A percentile compares a stretch with the other conserved stretches of the same genome.
Conservation (phyloP, 1,140 invertebrate species). For the Idris sp. region DNA sequence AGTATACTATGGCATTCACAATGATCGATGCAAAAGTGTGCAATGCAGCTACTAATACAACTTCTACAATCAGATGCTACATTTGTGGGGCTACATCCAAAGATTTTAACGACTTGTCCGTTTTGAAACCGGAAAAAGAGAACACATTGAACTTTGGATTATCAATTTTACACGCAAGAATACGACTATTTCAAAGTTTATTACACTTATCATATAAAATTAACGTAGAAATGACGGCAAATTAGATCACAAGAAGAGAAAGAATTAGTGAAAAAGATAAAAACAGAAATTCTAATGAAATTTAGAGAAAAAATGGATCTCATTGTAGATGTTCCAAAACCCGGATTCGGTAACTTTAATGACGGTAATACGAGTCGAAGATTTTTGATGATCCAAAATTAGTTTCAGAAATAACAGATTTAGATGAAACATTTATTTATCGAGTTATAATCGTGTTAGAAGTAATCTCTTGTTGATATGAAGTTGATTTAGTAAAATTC, state of each 20-base stretch:
- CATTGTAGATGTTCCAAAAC: slow-evolving; percentile 7
- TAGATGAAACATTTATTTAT: slow-evolving; percentile 1
- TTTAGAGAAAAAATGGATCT: slow-evolving; percentile 1
- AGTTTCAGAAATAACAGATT: slow-evolving; percentile 9
- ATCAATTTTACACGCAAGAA: slow-evolving; percentile 69
- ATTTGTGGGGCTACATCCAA: slow-evolving; percentile 70
- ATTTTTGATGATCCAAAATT: neutral
- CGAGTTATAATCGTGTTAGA: slow-evolving; percentile 11
- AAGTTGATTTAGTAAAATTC: slow-evolving; percentile 18
- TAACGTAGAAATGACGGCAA: slow-evolving; percentile 61
- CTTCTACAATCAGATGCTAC: slow-evolving; percentile 71
- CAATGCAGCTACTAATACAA: slow-evolving; percentile 70
- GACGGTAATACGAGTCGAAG: neutral
- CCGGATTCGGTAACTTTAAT: neutral
- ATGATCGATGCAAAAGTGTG: slow-evolving; percentile 64
- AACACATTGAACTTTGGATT: slow-evolving; percentile 67
- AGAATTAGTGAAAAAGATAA: slow-evolving; percentile 42
- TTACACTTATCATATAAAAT: slow-evolving; percentile 69
- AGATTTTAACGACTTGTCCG: slow-evolving; percentile 68
- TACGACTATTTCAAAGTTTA: slow-evolving; percentile 66
- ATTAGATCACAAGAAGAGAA: slow-evolving; percentile 46
- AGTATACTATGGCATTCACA: slow-evolving; percentile 56
- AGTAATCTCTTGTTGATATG: slow-evolving; percentile 8
- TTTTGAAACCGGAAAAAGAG: slow-evolving; percentile 23
- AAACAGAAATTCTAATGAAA: slow-evolving; percentile 23